Base-by-base conservation (phyloP, 2,888 invertebrate species). In the Cotesia congregata region DNA sequence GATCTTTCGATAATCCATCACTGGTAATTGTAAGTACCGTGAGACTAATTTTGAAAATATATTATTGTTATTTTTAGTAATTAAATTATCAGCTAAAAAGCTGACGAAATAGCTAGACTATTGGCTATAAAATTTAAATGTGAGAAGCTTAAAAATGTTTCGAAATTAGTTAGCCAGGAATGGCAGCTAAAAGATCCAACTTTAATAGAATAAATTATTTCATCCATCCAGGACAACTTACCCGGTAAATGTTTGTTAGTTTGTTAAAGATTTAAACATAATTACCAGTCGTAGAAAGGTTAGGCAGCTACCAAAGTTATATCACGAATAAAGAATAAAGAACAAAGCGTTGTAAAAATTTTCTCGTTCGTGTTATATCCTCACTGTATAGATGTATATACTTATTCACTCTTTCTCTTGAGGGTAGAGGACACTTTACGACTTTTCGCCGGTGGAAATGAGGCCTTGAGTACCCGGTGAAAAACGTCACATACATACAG, bases 21-120 rank as follows among this genome's bases (percentile, higher is more conserved):
- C 50, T 1, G 12, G 84, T 84, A 83, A 84, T 79, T 83, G 81
- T 85, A 86, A 87, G 87, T 85, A 87, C 85, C 87, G 87, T 86
- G 86, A 84, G 86, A 86, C 83, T 77, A 80, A 81, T 72, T 75
- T 71, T 79, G 30, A 30, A 30, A 30, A 30, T 30, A 3, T 30
- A 30, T 30, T 30, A 30, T 30, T 30, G 30, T 3, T 30, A 30
- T 30, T 30, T 30, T 30, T 30, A 30, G 30, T 30, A 30, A 30
- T 30, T 30, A 3, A 30, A 30, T 30, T 30, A 30, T 30, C 30
- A 30, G 30, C 30, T 3, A 30, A 30, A 30, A 30, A 3, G 3
- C 30, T 30, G 30, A 30, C 30, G 30, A 30, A 30, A 30, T 30
- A 30, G 30, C 30, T 3, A 30, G 3, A 30, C 30, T 30, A 3